Evolutionary conservation across 2,888 invertebrate genomes (phyloP), one percentile per base, ranked within the genome.

Genomic region (Pyrrhosoma nymphula): DNA sequence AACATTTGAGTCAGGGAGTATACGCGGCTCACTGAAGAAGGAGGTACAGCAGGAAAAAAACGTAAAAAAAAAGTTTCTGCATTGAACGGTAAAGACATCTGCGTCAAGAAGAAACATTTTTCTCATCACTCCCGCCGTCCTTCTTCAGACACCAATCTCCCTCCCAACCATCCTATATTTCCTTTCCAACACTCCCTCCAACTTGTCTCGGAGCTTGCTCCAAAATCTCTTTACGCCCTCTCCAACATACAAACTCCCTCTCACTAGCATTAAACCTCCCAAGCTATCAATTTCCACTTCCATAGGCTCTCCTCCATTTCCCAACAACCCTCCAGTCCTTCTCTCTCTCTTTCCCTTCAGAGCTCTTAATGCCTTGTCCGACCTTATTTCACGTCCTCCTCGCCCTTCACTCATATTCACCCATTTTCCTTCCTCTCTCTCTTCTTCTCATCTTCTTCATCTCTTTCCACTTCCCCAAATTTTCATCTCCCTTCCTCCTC

Each of bases 271-370:
- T 82, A 82, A 30, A 35, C 35, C 30, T 82, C 14, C 69, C 82
- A 82, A 82, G 82, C 82, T 82, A 82, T 82, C 82, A 82, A 82
- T 82, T 82, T 82, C 82, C 82, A 82, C 82, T 82, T 35, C 16
- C 35, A 47, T 14, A 20, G 60, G 60, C 82, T 18, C 82, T 35
- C 82, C 26, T n/a, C 12, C 82, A n/a, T 69, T 82, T 82, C 16
- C 26, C 12, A 69, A 69, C 82, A 18, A 35, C 82, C 35, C 14
- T 35, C 82, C 82, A 14, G 4, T 0, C 0, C 35, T n/a, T 82
- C 82, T 82, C 82, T 69, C 69, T 8, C 82, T 82, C 82, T 4
- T 35, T 8, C 82, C 35, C 82, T 4, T 35, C 35, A 6, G 35
- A 82, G 82, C 12, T 82, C 35, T 82, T 82, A 82, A 82, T 82